Percentiles rank a stretch among this genome's conserved stretches.
Conservation (phyloP, 2,888 invertebrate genomes). For the Stenoptilia bipunctidactyla region DNA sequence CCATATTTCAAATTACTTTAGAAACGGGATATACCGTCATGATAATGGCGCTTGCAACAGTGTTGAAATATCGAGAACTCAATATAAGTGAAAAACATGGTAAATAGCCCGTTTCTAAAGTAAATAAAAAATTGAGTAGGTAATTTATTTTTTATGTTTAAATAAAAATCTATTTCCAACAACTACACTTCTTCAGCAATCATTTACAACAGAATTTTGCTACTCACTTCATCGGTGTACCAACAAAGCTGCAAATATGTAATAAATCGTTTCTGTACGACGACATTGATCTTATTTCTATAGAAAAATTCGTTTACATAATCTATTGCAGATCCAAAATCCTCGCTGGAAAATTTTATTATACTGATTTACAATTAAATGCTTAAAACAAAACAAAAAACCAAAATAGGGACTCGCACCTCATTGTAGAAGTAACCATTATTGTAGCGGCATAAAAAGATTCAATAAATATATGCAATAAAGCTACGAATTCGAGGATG, state of each 20-base stretch:
- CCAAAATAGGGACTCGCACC: slow-evolving; percentile 18
- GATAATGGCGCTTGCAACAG: too few species aligned
- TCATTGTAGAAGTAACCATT: slow-evolving; percentile 44
- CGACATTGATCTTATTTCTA: slow-evolving; percentile 35
- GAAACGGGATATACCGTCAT: too few species aligned
- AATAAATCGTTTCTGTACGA: slow-evolving; percentile 37
- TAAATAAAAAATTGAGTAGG: neutral
- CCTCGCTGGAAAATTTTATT: slow-evolving; percentile 28
- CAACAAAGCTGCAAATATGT: slow-evolving; percentile 46
- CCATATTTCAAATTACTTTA: too few species aligned
- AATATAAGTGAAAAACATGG: too few species aligned
- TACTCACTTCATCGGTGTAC: slow-evolving; percentile 44
- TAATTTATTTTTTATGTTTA: too few species aligned
- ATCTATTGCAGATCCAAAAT: slow-evolving; percentile 36
- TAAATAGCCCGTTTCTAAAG: too few species aligned
- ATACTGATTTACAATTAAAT: too few species aligned
- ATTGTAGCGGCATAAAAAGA: slow-evolving; percentile 52
- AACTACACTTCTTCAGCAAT: too few species aligned
- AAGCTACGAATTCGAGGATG: slow-evolving; percentile 38
- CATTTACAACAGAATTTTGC: too few species aligned
- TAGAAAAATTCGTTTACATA: slow-evolving; percentile 37
- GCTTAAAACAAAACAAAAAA: too few species aligned
- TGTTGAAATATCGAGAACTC: too few species aligned
- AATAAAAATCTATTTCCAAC: too few species aligned
- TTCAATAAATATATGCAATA: slow-evolving; percentile 43